Evolutionary conservation across 2,797 vertebrate genomes (phyloP).

Genomic region (Phataginus tetradactyla): DNA sequence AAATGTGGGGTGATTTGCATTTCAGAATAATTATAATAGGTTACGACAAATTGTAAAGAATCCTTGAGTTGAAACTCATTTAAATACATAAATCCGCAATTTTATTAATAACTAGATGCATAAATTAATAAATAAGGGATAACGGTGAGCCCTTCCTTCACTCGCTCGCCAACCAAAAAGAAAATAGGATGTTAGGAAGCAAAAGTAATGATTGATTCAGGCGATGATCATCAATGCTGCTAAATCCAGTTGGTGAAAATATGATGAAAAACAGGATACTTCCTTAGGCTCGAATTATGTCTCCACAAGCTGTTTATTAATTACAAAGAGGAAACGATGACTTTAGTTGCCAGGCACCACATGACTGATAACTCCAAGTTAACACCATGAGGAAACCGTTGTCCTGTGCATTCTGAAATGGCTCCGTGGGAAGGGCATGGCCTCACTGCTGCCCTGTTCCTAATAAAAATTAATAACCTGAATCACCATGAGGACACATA

Average conservation of each 20-base stretch:
- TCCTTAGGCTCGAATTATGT: neutral
- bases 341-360: neutral
- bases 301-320: neutral
- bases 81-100: neutral
- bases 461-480: neutral
- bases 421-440: neutral
- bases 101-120: neutral
- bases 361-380: neutral
- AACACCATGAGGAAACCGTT: neutral
- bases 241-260: neutral
- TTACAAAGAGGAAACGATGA: neutral
- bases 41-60: neutral
- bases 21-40: neutral
- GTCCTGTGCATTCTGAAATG: neutral
- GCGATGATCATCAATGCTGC: neutral
- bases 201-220: neutral
- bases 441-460: neutral
- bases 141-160: neutral
- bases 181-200: neutral
- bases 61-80: neutral
- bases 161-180: neutral
- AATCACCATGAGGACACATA: neutral
- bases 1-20: neutral
- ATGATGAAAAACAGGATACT: neutral
- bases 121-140: neutral